Percentiles rank a stretch among this genome's conserved stretches.
Evolutionary conservation across 2,888 invertebrate species (phyloP).

Genomic region (Trilocha varians): DNA sequence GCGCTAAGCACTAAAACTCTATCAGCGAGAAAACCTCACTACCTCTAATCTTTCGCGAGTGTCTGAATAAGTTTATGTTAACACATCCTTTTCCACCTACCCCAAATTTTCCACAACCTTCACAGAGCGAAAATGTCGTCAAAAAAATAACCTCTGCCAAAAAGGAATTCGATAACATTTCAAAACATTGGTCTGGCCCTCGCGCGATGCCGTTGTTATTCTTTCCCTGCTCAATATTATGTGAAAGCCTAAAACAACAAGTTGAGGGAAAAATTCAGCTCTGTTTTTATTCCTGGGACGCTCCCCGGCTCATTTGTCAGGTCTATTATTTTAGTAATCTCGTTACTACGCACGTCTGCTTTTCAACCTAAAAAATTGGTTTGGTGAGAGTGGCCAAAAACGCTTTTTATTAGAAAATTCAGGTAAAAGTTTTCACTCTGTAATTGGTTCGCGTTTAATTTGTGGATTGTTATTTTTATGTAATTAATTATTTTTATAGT

Average conservation of each 20-base stretch:
- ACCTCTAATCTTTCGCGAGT: no score
- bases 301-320: conserved; percentile 33
- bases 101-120: no score
- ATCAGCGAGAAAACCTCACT: no score
- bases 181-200: conserved; percentile 4
- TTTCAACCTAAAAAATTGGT: conserved; percentile 4
- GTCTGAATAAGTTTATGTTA: no score
- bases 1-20: no score
- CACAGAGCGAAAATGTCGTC: neutral
- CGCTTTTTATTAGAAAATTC: neutral
- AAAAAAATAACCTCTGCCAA: neutral
- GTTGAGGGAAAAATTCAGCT: conserved; percentile 21
- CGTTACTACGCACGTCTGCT: conserved; percentile 13
- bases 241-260: conserved; percentile 53
- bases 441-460: no score
- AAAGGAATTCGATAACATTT: conserved; percentile 2
- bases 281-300: conserved; percentile 40
- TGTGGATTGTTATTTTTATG: no score
- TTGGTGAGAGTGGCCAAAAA: neutral
- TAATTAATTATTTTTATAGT: no score
- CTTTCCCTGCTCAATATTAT: conserved; percentile 56
- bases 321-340: conserved; percentile 34
- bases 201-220: conserved; percentile 47
- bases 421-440: neutral
- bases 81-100: no score